Evolutionary conservation across 2,113 vertebrate genomes (phyloP), one percentile per base, ranked within the genome.

Genomic region (Forbesichthys papilliferus): DNA sequence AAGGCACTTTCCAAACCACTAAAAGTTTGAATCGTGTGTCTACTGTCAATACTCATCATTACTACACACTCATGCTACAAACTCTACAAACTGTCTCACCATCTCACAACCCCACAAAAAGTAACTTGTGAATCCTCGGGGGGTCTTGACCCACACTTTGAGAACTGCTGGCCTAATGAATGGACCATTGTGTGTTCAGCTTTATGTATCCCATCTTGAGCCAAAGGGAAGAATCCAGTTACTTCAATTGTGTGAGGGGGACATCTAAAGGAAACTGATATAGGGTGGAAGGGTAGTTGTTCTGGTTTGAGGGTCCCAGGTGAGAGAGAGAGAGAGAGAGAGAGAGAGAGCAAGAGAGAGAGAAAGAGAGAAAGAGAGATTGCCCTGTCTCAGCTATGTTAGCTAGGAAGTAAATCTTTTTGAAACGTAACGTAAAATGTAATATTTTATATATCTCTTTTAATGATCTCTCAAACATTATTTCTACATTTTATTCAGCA

Each of bases 191-290:
- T 88, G 68, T 67, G 66, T 65, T 73, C 73, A 66, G 66, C 80
- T 83, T 89, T 86, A 83, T 92, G 89, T 90, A 86, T 87, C 70
- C 78, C 66, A 57, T 84, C 71, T 72, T 64, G 63, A 56, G 78
- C 88, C 74, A 77, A 86, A 86, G 80, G 84, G 85, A 90, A 88
- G 90, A 91, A 79, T 92, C 90, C 80, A 87, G 91, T 93, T 92
- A 89, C 92, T 87, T 78, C 81, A 81, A 88, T 89, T 92, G 89
- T 92, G 90, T 86, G 83, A 78, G 84, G 83, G 82, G 85, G 81
- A 87, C 88, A 90, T 91, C 89, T 90, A 84, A 89, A 88, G 87
- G 87, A 92, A 92, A 90, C 64, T 88, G 90, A 92, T 92, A 90
- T 9, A 42, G 49, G 61, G 52, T 34, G 54, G 77, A 66, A 73